Conservation (phyloP, 2,113 vertebrate species). For the Indicator maculatus region DNA sequence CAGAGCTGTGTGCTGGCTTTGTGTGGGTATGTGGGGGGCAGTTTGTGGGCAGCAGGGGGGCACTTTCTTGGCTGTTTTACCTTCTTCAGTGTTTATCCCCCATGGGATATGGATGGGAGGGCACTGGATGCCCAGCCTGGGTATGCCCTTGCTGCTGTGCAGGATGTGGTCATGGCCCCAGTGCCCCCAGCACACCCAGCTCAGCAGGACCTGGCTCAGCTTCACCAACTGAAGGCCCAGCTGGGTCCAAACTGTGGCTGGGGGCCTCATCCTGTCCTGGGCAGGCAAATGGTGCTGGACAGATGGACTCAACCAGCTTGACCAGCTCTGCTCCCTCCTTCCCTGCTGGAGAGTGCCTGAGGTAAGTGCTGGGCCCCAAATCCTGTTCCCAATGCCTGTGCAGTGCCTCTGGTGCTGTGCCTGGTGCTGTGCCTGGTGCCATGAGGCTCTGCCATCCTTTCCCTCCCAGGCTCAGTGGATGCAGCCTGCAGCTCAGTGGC, state of each 20-base stretch:
- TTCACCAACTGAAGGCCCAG: accelerated
- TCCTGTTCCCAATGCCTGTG: neutral
- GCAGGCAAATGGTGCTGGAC: accelerated
- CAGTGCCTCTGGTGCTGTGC: neutral
- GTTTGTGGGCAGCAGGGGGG: accelerated
- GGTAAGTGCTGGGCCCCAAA: neutral
- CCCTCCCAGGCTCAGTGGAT: neutral
- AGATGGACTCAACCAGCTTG: accelerated
- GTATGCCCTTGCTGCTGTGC: neutral
- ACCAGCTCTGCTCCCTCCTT: neutral
- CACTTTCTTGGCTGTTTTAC: neutral
- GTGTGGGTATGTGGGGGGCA: accelerated
- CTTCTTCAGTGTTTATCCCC: neutral
- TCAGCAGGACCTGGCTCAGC: accelerated
- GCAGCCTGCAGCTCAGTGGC: neutral
- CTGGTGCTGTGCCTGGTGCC: neutral
- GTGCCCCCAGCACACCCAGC: neutral
- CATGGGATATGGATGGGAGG: accelerated
- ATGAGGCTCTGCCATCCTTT: neutral
- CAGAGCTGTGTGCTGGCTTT: neutral
- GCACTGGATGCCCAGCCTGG: neutral
- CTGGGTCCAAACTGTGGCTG: accelerated
- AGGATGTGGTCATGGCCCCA: neutral
- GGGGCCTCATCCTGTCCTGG: neutral
- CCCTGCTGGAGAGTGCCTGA: accelerated